Evolutionary conservation across 2,888 invertebrate genomes (phyloP).

Genomic region (Tribolium freemani): DNA sequence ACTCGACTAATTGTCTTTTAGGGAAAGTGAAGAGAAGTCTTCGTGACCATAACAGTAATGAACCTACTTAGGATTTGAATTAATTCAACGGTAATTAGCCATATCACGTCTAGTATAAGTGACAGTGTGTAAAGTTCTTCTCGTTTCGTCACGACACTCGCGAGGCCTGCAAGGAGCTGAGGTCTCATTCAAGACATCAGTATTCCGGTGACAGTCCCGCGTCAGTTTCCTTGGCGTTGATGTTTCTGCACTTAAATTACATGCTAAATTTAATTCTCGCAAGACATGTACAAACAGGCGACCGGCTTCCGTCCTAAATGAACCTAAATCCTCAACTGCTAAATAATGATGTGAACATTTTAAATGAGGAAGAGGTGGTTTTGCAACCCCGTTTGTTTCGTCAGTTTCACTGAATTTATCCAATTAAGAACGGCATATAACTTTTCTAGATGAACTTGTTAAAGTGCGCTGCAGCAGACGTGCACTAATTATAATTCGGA

Average conservation of each 20-base stretch:
- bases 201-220: slow-evolving; percentile 54
- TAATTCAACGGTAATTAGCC: slow-evolving; percentile 40
- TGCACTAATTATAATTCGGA: slow-evolving; percentile 58
- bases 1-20: slow-evolving; percentile 28
- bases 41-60: slow-evolving; percentile 37
- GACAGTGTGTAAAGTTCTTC: slow-evolving; percentile 26
- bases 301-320: slow-evolving; percentile 1
- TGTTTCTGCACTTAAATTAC: slow-evolving; percentile 57
- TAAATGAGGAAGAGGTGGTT: not conserved
- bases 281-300: slow-evolving; percentile 53
- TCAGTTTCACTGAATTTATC: slow-evolving; percentile 53
- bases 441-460: slow-evolving; percentile 53
- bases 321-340: slow-evolving; percentile 16
- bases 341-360: slow-evolving; percentile 33
- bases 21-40: slow-evolving; percentile 22
- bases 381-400: slow-evolving; percentile 17
- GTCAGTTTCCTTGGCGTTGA: slow-evolving; percentile 55
- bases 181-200: slow-evolving; percentile 54
- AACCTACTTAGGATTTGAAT: slow-evolving; percentile 28
- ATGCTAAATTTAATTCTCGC: slow-evolving; percentile 57
- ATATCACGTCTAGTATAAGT: slow-evolving; percentile 27
- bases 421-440: slow-evolving; percentile 52
- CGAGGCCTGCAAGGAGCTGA: slow-evolving; percentile 42
- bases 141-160: slow-evolving; percentile 23
- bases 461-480: slow-evolving; percentile 52